Base-by-base conservation (phyloP, 2,888 invertebrate genomes). In the Parnassius mnemosyne region DNA sequence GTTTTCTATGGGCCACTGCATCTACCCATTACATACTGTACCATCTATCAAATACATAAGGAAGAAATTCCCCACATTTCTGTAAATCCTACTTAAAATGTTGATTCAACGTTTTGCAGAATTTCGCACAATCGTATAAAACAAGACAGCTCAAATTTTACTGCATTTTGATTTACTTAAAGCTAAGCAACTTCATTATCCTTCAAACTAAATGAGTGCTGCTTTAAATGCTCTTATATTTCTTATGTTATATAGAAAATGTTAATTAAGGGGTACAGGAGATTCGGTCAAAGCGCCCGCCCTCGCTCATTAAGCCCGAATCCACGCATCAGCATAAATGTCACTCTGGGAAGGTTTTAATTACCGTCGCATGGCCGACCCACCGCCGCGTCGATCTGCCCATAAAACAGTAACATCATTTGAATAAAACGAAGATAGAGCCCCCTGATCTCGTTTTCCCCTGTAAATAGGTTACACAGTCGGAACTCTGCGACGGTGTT, bases 251-350 rank as follows among this genome's bases (percentile, higher is more conserved):
- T 59, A 56, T 66, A 67, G 68, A 68, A 74, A 73, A 75, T 74
- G 72, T 74, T 72, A 72, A 72, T 72, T 73, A 74, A 73, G 70
- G 72, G 69, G 66, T 68, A 69, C 68, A 66, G 67, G 69, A 68
- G 74, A 68, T 68, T 63, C 65, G 70, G 69, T 81, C 85, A 87
- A 85, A 85, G 83, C 71, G 74, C 71, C 83, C 85, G 85, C 83
- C 78, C 76, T 72, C 70, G 68, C 75, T 81, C 83, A 84, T 87
- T 87, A 85, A 83, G 76, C 68, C 71, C 65, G 77, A 74, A 78
- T 81, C 79, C 80, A 77, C 77, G 77, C 83, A 88, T 88, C 86
- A 87, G 82, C 84, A 83, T 89, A 83, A 89, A 89, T 87, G 89
- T 88, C 89, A 88, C 83, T 77, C 71, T 34, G 72, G 70, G 75